Percentiles rank a stretch among this genome's conserved stretches.
Evolutionary conservation across 2,888 invertebrate genomes (phyloP).

Genomic region (Amiota communis): DNA sequence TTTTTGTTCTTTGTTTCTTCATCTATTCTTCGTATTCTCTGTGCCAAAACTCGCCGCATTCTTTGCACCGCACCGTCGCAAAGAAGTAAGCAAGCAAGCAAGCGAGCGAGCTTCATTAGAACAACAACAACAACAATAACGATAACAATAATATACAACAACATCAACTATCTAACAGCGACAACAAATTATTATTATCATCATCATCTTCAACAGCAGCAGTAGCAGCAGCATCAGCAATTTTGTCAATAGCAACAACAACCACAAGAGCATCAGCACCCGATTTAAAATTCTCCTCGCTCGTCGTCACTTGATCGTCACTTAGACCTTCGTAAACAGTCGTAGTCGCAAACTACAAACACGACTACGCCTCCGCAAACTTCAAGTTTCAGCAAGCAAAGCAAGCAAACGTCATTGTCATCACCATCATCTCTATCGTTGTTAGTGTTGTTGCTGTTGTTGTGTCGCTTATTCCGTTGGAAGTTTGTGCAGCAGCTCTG

Average conservation of each 20-base stretch:
- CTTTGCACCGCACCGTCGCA: background rate
- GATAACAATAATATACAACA: slow-evolving; percentile 27
- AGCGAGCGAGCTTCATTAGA: background rate
- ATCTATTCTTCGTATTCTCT: slow-evolving; percentile 38
- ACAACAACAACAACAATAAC: background rate
- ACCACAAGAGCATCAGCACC: too few relatives aligned
- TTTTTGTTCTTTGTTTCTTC: background rate
- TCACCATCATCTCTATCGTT: slow-evolving; percentile 6
- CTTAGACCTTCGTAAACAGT: too few relatives aligned
- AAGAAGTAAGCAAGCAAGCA: background rate
- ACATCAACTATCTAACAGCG: slow-evolving; percentile 36
- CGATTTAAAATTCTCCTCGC: too few relatives aligned
- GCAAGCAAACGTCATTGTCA: background rate
- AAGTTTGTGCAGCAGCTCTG: slow-evolving; percentile 72
- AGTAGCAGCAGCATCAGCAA: background rate
- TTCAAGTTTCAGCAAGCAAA: background rate
- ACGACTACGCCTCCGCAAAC: too few relatives aligned
- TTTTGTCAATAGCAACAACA: background rate
- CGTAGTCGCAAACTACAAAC: too few relatives aligned
- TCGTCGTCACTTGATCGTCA: too few relatives aligned
- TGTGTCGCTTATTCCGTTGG: slow-evolving; percentile 47
- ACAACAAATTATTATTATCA: slow-evolving; percentile 29
- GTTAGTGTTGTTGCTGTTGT: slow-evolving; percentile 46
- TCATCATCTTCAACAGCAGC: background rate
- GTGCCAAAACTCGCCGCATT: slow-evolving; percentile 49